Base-by-base conservation (phyloP, 1,140 invertebrate genomes). In the Zelostemma sp. region DNA sequence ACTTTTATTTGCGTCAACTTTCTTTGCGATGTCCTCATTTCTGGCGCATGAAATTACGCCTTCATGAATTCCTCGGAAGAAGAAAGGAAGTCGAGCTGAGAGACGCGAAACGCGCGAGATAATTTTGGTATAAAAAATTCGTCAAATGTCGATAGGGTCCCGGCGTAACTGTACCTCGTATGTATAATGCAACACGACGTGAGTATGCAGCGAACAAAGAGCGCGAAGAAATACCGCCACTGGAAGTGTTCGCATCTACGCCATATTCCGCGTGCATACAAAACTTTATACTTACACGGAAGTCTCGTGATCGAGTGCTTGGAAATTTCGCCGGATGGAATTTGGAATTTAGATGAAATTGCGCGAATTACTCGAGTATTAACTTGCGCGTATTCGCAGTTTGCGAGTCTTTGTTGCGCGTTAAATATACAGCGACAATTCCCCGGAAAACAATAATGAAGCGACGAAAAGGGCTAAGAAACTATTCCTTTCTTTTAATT, bases 301-400 rank as follows among this genome's bases (percentile, higher is more conserved):
- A 72, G 64, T 72, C 59, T 60, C 51, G 64, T 65, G 64, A 77
- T 74, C 72, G 71, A 64, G 65, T 66, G 69, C 63, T 65, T 59
- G 59, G 69, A 77, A 73, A 74, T 75, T 75, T 74, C 74, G 70
- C 73, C 70, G 75, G 67, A 72, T 64, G 73, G 73, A 77, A 78
- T 80, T 79, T 80, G 82, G 83, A 84, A 85, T 85, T 85, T 85
- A 81, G 79, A 84, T 85, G 83, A 84, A 85, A 85, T 85, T 85
- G 79, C 82, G 74, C 72, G 79, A 84, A 85, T 85, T 83, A 81
- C 81, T 84, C 75, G 74, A 64, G 58, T 67, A 73, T 73, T 62
- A 69, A 59, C 50, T 67, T 49, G 56, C 38, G 45, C 48, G 38
- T 15, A 35, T 49, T 21, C 33, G 59, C 48, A 46, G 55, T n/a